Evolutionary conservation across 2,797 vertebrate genomes (phyloP), one percentile per base, ranked within the genome.

Genomic region (Pangasius larnaudii): DNA sequence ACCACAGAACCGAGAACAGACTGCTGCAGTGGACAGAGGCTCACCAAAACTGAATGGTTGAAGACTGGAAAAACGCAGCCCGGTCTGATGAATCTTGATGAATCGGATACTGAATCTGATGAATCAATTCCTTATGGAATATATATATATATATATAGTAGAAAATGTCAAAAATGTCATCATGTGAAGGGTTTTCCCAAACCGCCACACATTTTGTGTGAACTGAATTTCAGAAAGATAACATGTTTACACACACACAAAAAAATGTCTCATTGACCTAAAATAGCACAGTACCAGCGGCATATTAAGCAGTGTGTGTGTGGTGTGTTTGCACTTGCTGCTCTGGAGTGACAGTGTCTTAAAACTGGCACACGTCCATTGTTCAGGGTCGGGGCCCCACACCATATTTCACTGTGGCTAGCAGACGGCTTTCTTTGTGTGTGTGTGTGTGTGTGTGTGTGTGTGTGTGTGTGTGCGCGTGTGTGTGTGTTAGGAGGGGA

Each of bases 361-460:
- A 93, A 92, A 91, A 72, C 85, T 86, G 90, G 91, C 88, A 88
- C 92, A 90, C 89, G 89, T 92, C 93, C 93, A 93, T 91, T 92
- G 91, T 93, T 91, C 91, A 86, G 91, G 92, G 91, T 88, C 89
- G 88, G 63, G 85, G 91, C 92, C 92, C 91, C 90, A 90, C 87
- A 75, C 89, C 90, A 93, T 92, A 92, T 91, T 91, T 91, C 90
- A 87, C 86, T 88, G 90, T 91, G 93, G 92, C 87, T 87, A 84
- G 90, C 91, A 92, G 91, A 90, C 89, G 84, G 92, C 92, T 95
- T 93, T 88, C 58, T 71, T 74, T 16, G 86, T 82, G 79, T 83
- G 65, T 72, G 86, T 83, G 53, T 74, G 67, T 30, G 51, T 24
- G 63, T 51, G 69, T 59, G 84, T 59, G 69, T 85, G 58, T 39